Evolutionary conservation across 2,113 vertebrate species (phyloP), one percentile per base, ranked within the genome.

Genomic region (Bostrychus sinensis): DNA sequence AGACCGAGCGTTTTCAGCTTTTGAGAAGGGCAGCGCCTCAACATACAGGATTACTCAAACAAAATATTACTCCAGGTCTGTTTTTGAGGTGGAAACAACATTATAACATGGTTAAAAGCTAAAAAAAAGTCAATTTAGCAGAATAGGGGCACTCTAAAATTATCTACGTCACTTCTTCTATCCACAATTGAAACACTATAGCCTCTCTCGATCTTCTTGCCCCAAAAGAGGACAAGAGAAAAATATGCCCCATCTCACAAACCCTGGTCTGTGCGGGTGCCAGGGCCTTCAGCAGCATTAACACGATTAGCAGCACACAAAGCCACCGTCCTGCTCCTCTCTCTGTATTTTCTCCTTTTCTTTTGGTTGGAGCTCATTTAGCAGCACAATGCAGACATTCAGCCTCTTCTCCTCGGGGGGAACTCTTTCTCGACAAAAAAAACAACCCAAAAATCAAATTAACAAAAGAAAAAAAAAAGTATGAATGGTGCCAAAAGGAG

Each of bases 251-350:
- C 83, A 63, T 83, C 72, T 83, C 43, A 86, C 86, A 90, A 86
- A 85, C 80, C 80, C 80, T n/a, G 81, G 75, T 81, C 84, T 89
- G 87, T 91, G 86, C 77, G 75, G 79, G 77, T 88, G 86, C 86
- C 89, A 90, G 83, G 60, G 75, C 72, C 75, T 86, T 86, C 74
- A 85, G 54, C 74, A 86, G 86, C 80, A 82, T 88, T 89, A 91
- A 91, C 87, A 80, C 78, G 88, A 91, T 91, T 89, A 92, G 53
- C 62, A 76, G 76, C 73, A 61, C 73, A 91, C 88, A 91, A 87
- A 82, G 80, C 70, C 74, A 36, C 77, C 16, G 73, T 54, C 77
- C 73, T 78, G 66, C 60, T 72, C 62, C 75, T 61, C 57, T 37
- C 19, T 54, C 65, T 41, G 53, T 38, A 20, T 54, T 60, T 42